Percentiles rank a stretch among this genome's conserved stretches.
These are phyloP conservation scores for Colaptes auratus DNA, from an alignment of 2,113 vertebrate species.

Conservation along the genomic window DNA sequence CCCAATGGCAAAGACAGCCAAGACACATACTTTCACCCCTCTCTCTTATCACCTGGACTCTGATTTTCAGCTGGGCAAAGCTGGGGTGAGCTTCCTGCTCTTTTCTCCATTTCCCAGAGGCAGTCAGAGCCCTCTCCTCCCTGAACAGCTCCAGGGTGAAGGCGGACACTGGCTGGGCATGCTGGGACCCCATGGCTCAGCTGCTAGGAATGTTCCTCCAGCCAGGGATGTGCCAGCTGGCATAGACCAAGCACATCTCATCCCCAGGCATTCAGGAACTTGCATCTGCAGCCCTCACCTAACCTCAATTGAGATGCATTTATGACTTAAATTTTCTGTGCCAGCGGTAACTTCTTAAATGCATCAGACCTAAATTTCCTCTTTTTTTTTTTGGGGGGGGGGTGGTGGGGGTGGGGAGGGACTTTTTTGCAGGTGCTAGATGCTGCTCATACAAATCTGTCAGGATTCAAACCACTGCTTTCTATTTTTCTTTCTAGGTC, in stretches of 20 bases:
- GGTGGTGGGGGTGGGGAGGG: no score
- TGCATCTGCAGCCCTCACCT: not conserved
- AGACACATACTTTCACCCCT: not conserved
- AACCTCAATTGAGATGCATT: accelerated
- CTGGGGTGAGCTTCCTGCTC: not conserved
- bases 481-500: not conserved
- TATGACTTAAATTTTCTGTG: not conserved
- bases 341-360: not conserved
- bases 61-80: not conserved
- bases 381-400: not conserved
- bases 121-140: not conserved
- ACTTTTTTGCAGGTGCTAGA: not conserved
- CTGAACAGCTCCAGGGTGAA: accelerated
- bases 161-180: accelerated
- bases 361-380: not conserved
- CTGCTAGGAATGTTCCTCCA: not conserved
- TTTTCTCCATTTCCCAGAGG: not conserved
- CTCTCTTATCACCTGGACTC: not conserved
- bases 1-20: accelerated
- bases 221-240: not conserved
- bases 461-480: not conserved
- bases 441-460: not conserved
- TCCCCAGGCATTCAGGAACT: not conserved
- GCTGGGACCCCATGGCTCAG: not conserved
- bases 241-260: accelerated